Conservation (phyloP, 53 echinoderm and acorn worm species). For the Zoroaster sp. region DNA sequence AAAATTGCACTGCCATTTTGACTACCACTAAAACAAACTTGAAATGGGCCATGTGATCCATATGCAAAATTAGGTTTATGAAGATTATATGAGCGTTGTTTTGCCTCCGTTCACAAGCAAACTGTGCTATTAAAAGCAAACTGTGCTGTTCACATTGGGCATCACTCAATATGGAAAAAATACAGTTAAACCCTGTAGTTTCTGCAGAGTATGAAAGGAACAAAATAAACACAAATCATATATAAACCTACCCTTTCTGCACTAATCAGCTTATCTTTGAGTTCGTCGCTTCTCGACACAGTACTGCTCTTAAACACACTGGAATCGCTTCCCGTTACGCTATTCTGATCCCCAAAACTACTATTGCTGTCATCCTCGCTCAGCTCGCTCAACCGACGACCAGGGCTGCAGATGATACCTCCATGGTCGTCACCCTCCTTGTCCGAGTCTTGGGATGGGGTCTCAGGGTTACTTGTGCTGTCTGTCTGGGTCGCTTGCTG, state of each 20-base stretch:
- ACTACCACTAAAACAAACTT: too few species aligned
- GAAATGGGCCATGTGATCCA: too few species aligned
- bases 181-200: too few species aligned
- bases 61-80: too few species aligned
- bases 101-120: too few species aligned
- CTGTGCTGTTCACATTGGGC: too few species aligned
- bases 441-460: constrained; percentile 76
- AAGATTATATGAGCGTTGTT: too few species aligned
- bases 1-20: too few species aligned
- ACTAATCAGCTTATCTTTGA: constrained; percentile 59
- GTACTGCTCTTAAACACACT: constrained; percentile 81
- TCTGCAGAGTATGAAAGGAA: too few species aligned
- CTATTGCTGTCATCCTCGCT: constrained; percentile 84
- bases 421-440: constrained; percentile 79
- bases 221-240: too few species aligned
- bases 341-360: constrained; percentile 87
- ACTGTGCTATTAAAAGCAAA: too few species aligned
- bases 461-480: constrained; percentile 44
- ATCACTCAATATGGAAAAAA: too few species aligned
- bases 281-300: constrained; percentile 14
- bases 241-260: constrained; percentile 76
- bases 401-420: constrained; percentile 81
- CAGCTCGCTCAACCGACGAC: constrained; percentile 86
- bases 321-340: constrained; percentile 82
- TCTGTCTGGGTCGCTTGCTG: constrained; percentile 93